Conservation (phyloP, 2,797 vertebrate genomes). For the Squalus acanthias region DNA sequence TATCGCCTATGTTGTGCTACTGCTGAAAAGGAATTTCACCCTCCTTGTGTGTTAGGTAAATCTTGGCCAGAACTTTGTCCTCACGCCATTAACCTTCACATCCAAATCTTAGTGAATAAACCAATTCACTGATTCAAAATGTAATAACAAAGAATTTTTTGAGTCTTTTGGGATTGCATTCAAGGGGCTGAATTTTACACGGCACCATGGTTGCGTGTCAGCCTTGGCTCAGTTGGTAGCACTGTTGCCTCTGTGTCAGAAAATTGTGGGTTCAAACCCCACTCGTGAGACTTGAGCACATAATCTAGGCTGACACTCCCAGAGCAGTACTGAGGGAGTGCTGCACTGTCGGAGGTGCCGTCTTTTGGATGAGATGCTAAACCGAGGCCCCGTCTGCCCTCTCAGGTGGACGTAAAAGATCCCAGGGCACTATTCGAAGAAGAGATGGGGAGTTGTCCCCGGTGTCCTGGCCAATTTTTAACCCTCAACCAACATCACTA, state of each 20-base stretch:
- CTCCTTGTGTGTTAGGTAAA: neutral
- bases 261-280: neutral
- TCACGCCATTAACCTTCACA: neutral
- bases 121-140: neutral
- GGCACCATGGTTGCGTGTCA: neutral
- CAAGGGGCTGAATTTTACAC: neutral
- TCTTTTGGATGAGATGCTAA: neutral
- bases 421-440: neutral
- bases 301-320: neutral
- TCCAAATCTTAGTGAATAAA: neutral
- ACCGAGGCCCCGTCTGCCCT: neutral
- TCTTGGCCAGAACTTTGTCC: neutral
- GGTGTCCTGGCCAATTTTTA: neutral
- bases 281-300: neutral
- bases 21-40: neutral
- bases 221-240: neutral
- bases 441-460: neutral
- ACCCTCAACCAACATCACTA: neutral
- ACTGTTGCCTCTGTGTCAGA: neutral
- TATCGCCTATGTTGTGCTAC: too few relatives aligned
- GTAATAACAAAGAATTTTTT: neutral
- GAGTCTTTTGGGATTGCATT: neutral
- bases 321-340: neutral
- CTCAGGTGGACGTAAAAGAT: neutral
- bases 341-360: neutral